These are phyloP conservation scores for Dasyprocta punctata DNA, from an alignment of 2,113 vertebrate species.

Conservation along the genomic window DNA sequence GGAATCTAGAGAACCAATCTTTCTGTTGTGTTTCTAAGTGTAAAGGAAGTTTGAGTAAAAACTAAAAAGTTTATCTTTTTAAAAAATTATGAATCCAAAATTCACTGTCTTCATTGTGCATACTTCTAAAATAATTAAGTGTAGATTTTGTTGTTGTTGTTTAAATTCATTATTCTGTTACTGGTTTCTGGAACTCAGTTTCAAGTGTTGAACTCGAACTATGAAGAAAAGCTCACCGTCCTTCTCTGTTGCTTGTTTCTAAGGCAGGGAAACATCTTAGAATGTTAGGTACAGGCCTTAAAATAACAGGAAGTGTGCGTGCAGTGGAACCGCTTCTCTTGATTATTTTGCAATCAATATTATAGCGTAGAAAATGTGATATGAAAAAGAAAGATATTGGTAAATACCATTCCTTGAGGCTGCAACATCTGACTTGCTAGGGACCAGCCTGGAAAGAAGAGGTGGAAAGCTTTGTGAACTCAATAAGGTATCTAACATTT, in stretches of 20 bases:
- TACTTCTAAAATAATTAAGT: not conserved
- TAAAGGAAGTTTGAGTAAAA: conserved; percentile 6
- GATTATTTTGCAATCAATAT: not conserved
- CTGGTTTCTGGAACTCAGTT: not conserved
- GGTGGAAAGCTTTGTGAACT: not conserved
- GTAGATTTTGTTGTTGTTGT: not conserved
- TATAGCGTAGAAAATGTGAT: not conserved
- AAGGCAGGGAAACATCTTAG: not conserved
- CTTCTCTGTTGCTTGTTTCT: not conserved
- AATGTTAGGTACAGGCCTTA: not conserved
- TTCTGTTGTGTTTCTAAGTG: not conserved
- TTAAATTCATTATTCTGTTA: not conserved
- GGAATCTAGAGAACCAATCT: conserved; percentile 4
- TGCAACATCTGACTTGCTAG: not conserved
- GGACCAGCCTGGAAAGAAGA: not conserved
- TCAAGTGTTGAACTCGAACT: not conserved
- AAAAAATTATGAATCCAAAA: not conserved
- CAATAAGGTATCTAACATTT: not conserved
- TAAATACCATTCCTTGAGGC: not conserved
- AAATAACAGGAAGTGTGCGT: not conserved
- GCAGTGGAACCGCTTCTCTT: not conserved
- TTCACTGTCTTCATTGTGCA: not conserved
- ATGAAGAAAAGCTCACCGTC: not conserved
- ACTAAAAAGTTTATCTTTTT: not conserved
- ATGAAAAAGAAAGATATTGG: not conserved